Evolutionary conservation across 2,797 vertebrate species (phyloP).

Genomic region (Neostethus bicornis): DNA sequence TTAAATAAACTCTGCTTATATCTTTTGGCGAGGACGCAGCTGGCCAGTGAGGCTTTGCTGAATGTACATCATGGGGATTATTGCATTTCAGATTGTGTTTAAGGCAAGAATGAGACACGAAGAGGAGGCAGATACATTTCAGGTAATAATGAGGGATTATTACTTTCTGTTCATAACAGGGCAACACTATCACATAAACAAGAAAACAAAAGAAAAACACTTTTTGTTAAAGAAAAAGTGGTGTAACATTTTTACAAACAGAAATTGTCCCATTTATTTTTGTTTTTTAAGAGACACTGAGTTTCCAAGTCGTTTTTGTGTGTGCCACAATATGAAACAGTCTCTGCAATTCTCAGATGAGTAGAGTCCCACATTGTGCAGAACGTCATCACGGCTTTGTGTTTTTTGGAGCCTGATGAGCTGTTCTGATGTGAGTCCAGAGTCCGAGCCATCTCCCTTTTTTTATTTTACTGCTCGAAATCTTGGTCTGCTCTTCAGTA

Average conservation of each 20-base stretch:
- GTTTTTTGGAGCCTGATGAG: conserved; percentile 71
- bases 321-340: conserved; percentile 68
- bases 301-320: conserved; percentile 56
- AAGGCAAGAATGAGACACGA: conserved; percentile 73
- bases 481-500: conserved; percentile 76
- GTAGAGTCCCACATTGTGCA: conserved; percentile 61
- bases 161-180: conserved; percentile 64
- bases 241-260: conserved; percentile 71
- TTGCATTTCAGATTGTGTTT: conserved; percentile 79
- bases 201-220: conserved; percentile 33
- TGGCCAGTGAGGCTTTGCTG: conserved; percentile 62
- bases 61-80: conserved; percentile 71
- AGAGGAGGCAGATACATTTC: conserved; percentile 68
- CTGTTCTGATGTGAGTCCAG: conserved; percentile 54
- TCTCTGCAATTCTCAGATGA: conserved; percentile 75
- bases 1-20: conserved; percentile 71
- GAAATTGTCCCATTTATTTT: conserved; percentile 72
- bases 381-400: conserved; percentile 48
- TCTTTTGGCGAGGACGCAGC: conserved; percentile 50
- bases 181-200: conserved; percentile 58
- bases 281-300: conserved; percentile 48
- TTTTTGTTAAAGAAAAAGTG: conserved; percentile 53
- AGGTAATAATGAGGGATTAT: conserved; percentile 64
- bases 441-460: conserved; percentile 56
- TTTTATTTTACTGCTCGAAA: conserved; percentile 32